Conservation (phyloP, 2,113 vertebrate species). For the Odontesthes bonariensis region DNA sequence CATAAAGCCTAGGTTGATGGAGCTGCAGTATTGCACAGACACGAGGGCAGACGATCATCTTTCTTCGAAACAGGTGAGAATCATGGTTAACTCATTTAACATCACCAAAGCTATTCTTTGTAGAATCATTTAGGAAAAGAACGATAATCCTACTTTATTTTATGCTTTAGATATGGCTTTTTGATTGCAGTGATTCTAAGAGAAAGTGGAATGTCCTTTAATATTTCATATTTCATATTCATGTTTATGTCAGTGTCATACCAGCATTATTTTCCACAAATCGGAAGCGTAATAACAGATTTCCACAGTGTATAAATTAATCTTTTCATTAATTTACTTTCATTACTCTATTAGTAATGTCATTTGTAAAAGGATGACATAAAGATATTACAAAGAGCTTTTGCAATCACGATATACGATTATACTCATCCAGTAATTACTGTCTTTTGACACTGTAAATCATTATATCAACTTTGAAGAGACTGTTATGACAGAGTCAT, state of each 20-base stretch:
- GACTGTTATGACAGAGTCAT: no score
- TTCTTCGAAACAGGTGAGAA: slow-evolving; percentile 68
- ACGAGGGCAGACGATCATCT: slow-evolving; percentile 43
- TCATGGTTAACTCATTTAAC: slow-evolving; percentile 6
- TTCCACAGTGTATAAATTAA: neutral
- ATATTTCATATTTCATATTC: no score
- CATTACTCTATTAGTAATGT: no score
- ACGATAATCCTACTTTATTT: neutral
- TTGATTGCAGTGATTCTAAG: neutral
- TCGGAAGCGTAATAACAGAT: no score
- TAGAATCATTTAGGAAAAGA: neutral
- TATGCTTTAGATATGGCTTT: neutral
- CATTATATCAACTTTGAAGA: neutral
- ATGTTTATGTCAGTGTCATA: no score
- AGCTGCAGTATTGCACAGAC: slow-evolving; percentile 35
- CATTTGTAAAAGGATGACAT: no score
- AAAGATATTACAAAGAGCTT: neutral
- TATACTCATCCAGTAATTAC: neutral
- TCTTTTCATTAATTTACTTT: neutral
- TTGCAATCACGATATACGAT: neutral
- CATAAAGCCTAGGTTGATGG: slow-evolving; percentile 23
- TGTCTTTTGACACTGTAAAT: neutral
- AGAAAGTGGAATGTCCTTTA: no score
- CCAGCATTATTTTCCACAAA: no score
- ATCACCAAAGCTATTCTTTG: neutral